phyloP scores from a whole-genome alignment of 2,888 invertebrate genomes.

The Trissolcus brochymenae region DNA sequence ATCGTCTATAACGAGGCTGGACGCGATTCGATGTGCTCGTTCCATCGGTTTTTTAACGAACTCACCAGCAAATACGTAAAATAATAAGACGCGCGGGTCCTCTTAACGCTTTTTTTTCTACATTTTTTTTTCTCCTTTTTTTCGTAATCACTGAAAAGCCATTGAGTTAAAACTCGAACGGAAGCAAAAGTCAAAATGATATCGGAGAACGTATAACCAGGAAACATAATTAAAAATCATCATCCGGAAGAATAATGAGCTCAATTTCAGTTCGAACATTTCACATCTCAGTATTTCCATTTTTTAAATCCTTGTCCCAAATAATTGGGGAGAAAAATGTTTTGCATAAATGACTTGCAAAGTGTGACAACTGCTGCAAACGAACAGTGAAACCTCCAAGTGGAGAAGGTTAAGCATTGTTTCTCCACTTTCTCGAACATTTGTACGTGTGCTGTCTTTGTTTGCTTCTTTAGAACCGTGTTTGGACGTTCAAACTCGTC shows the following conservation, averaged over 20 bases:
- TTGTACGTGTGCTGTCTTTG: constrained; percentile 26
- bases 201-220: too few species aligned
- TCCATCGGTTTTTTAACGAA: constrained; percentile 14
- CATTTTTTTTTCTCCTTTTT: neutral
- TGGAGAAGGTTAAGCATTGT: constrained; percentile 41
- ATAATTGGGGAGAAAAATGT: constrained; percentile 28
- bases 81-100: constrained; percentile 16
- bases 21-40: constrained; percentile 6
- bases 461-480: constrained; percentile 14
- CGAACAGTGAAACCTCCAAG: constrained; percentile 28
- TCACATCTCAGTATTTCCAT: neutral
- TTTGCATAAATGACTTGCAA: constrained; percentile 43
- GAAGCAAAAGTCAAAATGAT: neutral
- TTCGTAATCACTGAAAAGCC: neutral
- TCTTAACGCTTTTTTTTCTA: constrained; percentile 16
- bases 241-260: too few species aligned
- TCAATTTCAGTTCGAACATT: too few species aligned
- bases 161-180: too few species aligned
- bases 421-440: constrained; percentile 32
- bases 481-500: constrained; percentile 9
- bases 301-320: constrained; percentile 31
- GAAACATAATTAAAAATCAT: too few species aligned
- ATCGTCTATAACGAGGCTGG: constrained; percentile 13
- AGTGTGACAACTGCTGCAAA: constrained; percentile 37
- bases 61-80: constrained; percentile 9